Evolutionary conservation across 2,888 invertebrate genomes (phyloP).

Genomic region (Dinocampus coccinellae): DNA sequence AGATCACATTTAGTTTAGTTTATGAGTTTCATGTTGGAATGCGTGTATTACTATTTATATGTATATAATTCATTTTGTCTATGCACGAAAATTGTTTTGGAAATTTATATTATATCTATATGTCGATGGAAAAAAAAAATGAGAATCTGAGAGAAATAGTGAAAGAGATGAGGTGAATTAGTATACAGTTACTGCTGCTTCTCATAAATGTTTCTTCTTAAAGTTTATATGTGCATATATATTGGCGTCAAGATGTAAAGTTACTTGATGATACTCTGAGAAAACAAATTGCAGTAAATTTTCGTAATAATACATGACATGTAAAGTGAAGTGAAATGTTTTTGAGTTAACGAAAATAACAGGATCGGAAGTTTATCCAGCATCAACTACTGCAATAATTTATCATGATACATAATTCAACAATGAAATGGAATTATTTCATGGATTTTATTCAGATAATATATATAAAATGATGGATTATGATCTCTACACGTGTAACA

Average conservation of each 20-base stretch:
- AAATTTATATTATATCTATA: too few species aligned
- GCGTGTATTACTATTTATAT: too few species aligned
- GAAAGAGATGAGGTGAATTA: too few species aligned
- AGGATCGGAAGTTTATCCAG: background rate
- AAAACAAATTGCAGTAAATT: conserved; percentile 6
- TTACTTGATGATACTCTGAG: background rate
- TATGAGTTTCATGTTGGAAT: too few species aligned
- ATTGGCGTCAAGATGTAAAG: background rate
- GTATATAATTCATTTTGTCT: too few species aligned
- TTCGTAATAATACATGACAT: conserved; percentile 2
- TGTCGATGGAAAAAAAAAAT: too few species aligned
- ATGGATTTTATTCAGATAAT: background rate
- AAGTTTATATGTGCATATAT: background rate
- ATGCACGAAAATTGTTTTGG: background rate
- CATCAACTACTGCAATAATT: background rate
- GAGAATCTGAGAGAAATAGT: too few species aligned
- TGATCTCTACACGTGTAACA: too few species aligned
- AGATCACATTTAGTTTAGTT: too few species aligned
- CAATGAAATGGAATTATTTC: background rate
- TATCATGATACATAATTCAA: background rate
- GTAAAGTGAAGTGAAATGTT: background rate
- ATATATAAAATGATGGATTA: too few species aligned
- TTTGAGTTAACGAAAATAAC: background rate
- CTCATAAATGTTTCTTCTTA: background rate
- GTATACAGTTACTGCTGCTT: background rate